phyloP scores from a whole-genome alignment of 2,113 vertebrate species.

The Tylochromis polylepis region DNA sequence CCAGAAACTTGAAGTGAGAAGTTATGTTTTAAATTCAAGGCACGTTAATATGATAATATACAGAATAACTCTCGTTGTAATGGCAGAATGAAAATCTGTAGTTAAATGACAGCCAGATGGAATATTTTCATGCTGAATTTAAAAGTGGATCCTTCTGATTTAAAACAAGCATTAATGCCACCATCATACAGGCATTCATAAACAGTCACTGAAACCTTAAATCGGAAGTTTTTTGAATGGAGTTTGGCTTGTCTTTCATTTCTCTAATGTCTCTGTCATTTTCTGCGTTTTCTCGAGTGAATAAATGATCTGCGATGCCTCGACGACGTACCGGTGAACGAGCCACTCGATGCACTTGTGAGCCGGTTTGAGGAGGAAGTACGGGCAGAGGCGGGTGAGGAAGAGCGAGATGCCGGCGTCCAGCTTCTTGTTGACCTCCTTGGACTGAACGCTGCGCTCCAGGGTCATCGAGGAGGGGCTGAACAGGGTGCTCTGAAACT shows the following conservation, averaged over 20 bases:
- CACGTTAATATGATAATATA: too few relatives aligned
- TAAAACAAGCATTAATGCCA: not conserved
- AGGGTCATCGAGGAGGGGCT: slow-evolving; percentile 80
- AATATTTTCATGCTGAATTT: too few relatives aligned
- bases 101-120: not conserved
- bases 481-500: slow-evolving; percentile 87
- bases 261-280: not conserved
- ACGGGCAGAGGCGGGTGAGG: slow-evolving; percentile 87
- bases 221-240: not conserved
- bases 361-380: slow-evolving; percentile 92
- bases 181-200: not conserved
- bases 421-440: slow-evolving; percentile 85
- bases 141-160: not conserved
- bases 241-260: not conserved
- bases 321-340: slow-evolving; percentile 81
- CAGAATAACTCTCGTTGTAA: too few relatives aligned
- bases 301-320: not conserved
- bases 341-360: slow-evolving; percentile 98
- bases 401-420: slow-evolving; percentile 84
- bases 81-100: too few relatives aligned
- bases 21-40: too few relatives aligned
- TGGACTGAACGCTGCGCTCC: slow-evolving; percentile 90
- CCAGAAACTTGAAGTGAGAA: not conserved
- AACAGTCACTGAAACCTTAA: not conserved
- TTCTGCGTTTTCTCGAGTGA: not conserved